phyloP scores from a whole-genome alignment of 2,888 invertebrate species.

The Plemyria rubiginata region DNA sequence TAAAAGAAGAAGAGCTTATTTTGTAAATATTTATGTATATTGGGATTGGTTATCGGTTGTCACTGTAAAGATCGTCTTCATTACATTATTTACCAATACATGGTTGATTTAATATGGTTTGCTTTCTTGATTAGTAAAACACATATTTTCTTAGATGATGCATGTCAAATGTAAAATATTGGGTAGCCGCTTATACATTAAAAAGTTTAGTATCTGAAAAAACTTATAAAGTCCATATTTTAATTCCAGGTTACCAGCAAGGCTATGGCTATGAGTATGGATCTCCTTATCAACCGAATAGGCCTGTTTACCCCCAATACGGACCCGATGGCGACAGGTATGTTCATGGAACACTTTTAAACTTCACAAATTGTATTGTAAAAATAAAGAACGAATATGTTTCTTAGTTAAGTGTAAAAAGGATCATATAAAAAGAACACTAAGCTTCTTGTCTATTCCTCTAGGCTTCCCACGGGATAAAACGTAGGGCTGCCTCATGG shows the following conservation, averaged over 20 bases:
- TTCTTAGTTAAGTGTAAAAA: no score
- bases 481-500: no score
- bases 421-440: no score
- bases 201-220: not conserved
- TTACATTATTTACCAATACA: constrained; percentile 1
- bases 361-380: no score
- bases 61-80: constrained; percentile 1
- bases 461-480: no score
- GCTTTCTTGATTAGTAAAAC: constrained; percentile 17
- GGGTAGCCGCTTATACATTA: constrained; percentile 18
- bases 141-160: constrained; percentile 5
- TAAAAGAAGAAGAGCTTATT: not conserved
- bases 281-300: constrained; percentile 88
- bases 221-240: not conserved
- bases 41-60: constrained; percentile 2
- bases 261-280: constrained; percentile 89
- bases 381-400: no score
- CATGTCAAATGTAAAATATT: not conserved
- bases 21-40: constrained; percentile 13
- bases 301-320: constrained; percentile 92
- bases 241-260: constrained; percentile 86
- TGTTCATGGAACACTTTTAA: constrained; percentile 33
- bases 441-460: no score
- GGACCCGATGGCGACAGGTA: constrained; percentile 89
- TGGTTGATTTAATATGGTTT: constrained; percentile 23